phyloP scores from a whole-genome alignment of 2,888 invertebrate species.

The Sepioteuthis lessoniana region DNA sequence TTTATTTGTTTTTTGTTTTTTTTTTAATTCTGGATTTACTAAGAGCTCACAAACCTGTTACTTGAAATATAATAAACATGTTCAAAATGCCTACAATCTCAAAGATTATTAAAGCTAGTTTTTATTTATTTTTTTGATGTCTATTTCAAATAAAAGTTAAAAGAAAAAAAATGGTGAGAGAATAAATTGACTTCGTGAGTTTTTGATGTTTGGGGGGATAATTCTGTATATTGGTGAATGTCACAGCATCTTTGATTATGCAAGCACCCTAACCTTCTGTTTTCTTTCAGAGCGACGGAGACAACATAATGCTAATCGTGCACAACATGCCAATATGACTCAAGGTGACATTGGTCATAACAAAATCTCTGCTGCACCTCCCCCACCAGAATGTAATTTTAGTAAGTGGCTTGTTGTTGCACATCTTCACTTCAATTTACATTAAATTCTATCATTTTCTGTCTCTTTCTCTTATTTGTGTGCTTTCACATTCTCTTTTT shows the following conservation, averaged over 20 bases:
- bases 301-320: background rate
- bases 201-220: no score
- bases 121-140: no score
- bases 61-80: no score
- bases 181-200: no score
- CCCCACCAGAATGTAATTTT: background rate
- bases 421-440: background rate
- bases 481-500: no score
- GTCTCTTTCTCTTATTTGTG: background rate
- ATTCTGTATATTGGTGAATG: background rate
- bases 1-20: no score
- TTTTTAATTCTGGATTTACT: no score
- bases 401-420: background rate
- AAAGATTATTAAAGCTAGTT: no score
- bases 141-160: no score
- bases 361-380: slow-evolving; percentile 34
- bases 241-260: background rate
- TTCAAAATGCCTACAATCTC: no score
- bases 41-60: no score
- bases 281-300: slow-evolving; percentile 49
- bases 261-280: slow-evolving; percentile 24
- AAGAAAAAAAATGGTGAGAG: no score
- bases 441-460: background rate
- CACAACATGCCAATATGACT: background rate
- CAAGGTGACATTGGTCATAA: background rate